These are phyloP conservation scores for Dryobotodes eremita DNA, from an alignment of 2,888 invertebrate genomes.

Conservation along the genomic window DNA sequence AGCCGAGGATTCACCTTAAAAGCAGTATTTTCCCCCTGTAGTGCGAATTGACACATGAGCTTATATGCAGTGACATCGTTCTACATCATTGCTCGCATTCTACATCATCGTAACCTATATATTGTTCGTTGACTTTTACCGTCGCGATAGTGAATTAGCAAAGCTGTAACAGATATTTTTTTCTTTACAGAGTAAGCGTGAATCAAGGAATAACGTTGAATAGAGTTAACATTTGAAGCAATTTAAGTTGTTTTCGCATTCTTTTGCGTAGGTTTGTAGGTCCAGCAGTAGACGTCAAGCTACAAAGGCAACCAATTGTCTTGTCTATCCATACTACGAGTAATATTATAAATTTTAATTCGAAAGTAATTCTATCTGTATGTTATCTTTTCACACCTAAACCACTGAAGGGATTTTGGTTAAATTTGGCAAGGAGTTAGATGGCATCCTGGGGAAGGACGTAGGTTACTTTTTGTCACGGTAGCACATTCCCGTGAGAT, in stretches of 20 bases:
- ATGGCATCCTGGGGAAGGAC: no score
- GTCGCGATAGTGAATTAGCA: background rate
- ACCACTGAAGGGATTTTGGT: no score
- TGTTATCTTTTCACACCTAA: no score
- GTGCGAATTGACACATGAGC: conserved; percentile 33
- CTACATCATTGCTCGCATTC: conserved; percentile 10
- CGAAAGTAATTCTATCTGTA: no score
- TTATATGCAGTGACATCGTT: conserved; percentile 43
- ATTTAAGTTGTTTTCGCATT: background rate
- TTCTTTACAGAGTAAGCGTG: background rate
- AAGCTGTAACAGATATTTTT: background rate
- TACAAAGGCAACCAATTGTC: background rate
- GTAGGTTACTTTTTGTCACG: no score
- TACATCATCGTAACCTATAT: conserved; percentile 15
- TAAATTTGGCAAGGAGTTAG: no score
- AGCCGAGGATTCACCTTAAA: no score
- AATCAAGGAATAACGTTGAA: background rate
- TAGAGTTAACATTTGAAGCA: background rate
- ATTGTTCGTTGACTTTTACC: conserved; percentile 25
- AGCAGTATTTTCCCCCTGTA: background rate
- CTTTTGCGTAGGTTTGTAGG: background rate
- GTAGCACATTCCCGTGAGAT: no score
- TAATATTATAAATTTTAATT: no score
- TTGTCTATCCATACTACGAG: no score
- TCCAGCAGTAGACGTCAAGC: background rate